These are phyloP conservation scores for Drosophila funebris DNA, from an alignment of 1,140 invertebrate species.

Conservation along the genomic window DNA sequence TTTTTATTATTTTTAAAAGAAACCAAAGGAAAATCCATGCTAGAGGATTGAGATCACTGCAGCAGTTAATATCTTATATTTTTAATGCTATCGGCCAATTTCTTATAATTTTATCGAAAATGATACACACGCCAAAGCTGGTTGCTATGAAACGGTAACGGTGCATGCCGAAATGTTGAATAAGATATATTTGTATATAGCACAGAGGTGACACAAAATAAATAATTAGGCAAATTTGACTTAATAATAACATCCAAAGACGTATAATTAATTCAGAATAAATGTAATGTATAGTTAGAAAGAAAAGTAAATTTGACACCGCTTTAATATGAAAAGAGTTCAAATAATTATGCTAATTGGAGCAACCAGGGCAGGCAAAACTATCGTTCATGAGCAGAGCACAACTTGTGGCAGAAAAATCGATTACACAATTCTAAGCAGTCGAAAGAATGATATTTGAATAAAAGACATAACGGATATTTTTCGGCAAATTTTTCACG, in stretches of 20 bases:
- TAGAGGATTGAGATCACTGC: slow-evolving; percentile 47
- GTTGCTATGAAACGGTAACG: neutral
- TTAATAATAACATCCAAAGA: no score
- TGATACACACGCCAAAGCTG: neutral
- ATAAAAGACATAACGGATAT: neutral
- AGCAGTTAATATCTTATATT: neutral
- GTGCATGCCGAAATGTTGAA: neutral
- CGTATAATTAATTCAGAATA: no score
- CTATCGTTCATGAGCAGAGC: neutral
- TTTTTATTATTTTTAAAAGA: slow-evolving; percentile 67
- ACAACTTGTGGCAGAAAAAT: neutral
- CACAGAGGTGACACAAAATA: neutral
- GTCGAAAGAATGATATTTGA: neutral
- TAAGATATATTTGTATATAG: no score
- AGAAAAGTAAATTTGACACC: no score
- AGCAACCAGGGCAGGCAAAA: neutral
- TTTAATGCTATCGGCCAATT: neutral
- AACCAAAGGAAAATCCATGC: slow-evolving; percentile 77
- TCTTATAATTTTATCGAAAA: neutral
- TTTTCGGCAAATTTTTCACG: slow-evolving; percentile 35
- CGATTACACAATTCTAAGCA: neutral
- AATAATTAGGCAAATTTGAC: neutral
- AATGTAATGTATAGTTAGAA: no score
- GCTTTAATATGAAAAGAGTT: no score
- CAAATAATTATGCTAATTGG: no score